Percentiles rank a stretch among this genome's conserved stretches.
phyloP scores from a whole-genome alignment of 53 echinoderm and acorn worm genomes.

The Temnopleurus reevesii region DNA sequence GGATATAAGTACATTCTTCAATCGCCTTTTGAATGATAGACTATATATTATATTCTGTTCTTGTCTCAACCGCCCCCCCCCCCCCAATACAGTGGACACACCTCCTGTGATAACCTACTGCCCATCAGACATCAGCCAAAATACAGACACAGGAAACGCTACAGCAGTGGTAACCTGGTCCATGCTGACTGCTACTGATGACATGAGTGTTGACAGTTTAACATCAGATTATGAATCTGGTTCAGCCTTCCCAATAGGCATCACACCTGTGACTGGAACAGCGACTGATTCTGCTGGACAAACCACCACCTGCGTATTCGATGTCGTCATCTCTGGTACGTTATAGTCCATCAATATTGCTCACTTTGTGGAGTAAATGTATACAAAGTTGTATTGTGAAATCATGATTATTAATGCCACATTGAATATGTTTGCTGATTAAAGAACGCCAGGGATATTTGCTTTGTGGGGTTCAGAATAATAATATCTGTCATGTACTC shows the following conservation, averaged over 20 bases:
- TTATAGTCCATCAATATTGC: no score
- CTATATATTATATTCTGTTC: no score
- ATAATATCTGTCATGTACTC: no score
- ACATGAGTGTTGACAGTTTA: background rate
- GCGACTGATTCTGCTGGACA: constrained; percentile 55
- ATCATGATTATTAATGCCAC: no score
- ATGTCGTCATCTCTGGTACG: constrained; percentile 49
- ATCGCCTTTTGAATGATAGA: no score
- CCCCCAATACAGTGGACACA: constrained; percentile 6
- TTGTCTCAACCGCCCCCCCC: background rate
- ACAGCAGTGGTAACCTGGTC: constrained; percentile 37
- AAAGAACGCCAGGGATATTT: no score
- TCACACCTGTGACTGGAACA: constrained; percentile 60
- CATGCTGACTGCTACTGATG: constrained; percentile 22
- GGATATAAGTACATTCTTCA: no score
- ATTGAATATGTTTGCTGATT: no score
- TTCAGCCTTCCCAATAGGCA: constrained; percentile 61
- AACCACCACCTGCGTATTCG: constrained; percentile 48
- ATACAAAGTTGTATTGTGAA: no score
- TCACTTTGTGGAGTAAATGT: no score
- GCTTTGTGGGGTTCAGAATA: no score
- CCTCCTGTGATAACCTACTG: constrained; percentile 2
- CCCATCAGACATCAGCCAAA: background rate
- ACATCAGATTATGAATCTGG: constrained; percentile 41
- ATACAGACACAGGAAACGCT: background rate